Percentiles rank a stretch among this genome's conserved stretches.
These are phyloP conservation scores for Campoplex nolae DNA, from an alignment of 2,888 invertebrate species.

Conservation along the genomic window DNA sequence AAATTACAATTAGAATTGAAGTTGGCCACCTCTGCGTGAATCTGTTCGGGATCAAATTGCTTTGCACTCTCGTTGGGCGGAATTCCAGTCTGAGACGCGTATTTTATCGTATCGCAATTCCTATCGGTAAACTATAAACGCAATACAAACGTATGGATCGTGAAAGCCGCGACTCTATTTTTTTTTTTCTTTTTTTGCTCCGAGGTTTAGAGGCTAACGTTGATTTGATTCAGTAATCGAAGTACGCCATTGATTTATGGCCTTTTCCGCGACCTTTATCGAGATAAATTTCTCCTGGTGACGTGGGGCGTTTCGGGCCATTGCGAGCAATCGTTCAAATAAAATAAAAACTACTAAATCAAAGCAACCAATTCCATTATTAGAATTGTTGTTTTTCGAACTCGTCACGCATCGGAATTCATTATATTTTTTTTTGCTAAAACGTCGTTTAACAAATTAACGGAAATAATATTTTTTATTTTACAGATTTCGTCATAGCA, in stretches of 20 bases:
- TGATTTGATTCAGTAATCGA: constrained; percentile 27
- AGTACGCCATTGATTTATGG: constrained; percentile 36
- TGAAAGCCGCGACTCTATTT: constrained; percentile 31
- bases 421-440: neutral
- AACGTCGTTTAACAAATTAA: no score
- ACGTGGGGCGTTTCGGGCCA: neutral
- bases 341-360: neutral
- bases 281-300: constrained; percentile 19
- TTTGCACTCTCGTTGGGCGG: constrained; percentile 63
- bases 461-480: no score
- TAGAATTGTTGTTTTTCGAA: neutral
- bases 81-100: constrained; percentile 75
- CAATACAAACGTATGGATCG: constrained; percentile 43
- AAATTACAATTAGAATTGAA: constrained; percentile 7
- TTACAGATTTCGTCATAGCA: no score
- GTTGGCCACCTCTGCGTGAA: constrained; percentile 67
- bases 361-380: neutral
- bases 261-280: constrained; percentile 38
- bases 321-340: neutral
- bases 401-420: neutral
- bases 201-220: constrained; percentile 1
- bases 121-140: constrained; percentile 73
- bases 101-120: constrained; percentile 79
- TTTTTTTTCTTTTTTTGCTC: constrained; percentile 5
- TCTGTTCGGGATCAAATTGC: constrained; percentile 57